Evolutionary conservation across 2,797 vertebrate species (phyloP).

Genomic region (Micrastur ruficollis): DNA sequence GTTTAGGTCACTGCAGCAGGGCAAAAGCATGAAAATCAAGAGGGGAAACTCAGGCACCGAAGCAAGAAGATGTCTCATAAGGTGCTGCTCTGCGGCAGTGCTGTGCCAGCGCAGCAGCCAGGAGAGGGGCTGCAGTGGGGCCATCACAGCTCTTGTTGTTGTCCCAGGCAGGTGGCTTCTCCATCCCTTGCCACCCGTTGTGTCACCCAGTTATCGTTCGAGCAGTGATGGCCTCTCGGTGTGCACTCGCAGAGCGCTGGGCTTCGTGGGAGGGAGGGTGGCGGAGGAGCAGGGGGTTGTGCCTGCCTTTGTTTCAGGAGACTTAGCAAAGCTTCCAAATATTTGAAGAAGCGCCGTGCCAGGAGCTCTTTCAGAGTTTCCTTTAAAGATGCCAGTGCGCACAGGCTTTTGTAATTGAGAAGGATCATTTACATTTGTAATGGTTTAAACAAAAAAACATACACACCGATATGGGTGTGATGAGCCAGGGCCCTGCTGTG

Average conservation of each 20-base stretch:
- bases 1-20: background rate
- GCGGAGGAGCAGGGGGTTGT: background rate
- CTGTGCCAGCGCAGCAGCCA: accelerated
- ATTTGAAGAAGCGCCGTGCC: constrained; percentile 15
- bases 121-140: background rate
- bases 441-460: constrained; percentile 21
- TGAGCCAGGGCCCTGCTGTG: background rate
- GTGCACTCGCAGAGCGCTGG: background rate
- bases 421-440: constrained; percentile 44
- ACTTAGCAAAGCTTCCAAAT: constrained; percentile 35
- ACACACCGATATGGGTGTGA: background rate
- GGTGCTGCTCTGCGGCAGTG: background rate
- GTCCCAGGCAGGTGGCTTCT: background rate
- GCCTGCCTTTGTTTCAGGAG: constrained; percentile 34
- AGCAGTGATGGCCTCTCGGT: background rate
- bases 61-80: background rate
- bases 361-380: constrained; percentile 48
- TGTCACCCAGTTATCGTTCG: background rate
- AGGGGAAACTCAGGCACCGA: background rate
- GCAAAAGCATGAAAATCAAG: background rate
- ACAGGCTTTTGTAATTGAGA: constrained; percentile 53
- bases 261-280: background rate
- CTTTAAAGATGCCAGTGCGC: constrained; percentile 36
- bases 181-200: background rate
- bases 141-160: background rate